Percentiles rank a stretch among this genome's conserved stretches.
Conservation (phyloP, 2,113 vertebrate genomes). For the Laticauda laticaudata region DNA sequence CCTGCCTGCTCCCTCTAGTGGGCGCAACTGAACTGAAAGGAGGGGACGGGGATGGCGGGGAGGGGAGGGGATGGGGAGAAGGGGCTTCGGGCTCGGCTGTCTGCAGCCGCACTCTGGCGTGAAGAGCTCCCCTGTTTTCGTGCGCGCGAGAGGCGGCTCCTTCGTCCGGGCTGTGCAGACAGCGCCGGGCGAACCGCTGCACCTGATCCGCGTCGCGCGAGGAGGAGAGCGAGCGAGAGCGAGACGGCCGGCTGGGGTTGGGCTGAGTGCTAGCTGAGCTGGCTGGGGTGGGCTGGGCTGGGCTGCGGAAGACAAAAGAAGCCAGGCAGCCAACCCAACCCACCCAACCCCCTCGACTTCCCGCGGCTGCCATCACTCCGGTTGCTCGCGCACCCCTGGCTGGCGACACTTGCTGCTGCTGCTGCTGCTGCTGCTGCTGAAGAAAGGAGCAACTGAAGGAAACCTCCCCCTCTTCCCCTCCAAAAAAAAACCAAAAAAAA, state of each 20-base stretch:
- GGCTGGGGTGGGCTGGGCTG: background rate
- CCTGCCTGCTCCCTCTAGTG: slow-evolving; percentile 55
- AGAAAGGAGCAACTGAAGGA: background rate
- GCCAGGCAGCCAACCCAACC: background rate
- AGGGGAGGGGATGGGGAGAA: background rate
- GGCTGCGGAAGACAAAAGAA: slow-evolving; percentile 11
- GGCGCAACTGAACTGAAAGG: background rate
- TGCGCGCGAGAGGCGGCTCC: background rate
- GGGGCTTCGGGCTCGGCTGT: background rate
- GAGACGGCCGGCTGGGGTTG: background rate
- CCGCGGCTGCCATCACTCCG: slow-evolving; percentile 10
- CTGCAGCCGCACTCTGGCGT: background rate
- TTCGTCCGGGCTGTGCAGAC: background rate
- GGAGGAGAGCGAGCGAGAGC: background rate
- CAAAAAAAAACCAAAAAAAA: too few species aligned
- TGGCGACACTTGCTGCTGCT: slow-evolving; percentile 47
- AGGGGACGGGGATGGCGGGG: background rate
- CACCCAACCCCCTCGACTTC: background rate
- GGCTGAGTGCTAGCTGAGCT: background rate
- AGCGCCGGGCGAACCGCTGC: background rate
- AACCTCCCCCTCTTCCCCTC: background rate
- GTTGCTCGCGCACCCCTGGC: slow-evolving; percentile 6
- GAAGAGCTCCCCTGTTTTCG: background rate
- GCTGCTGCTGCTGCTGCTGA: background rate
- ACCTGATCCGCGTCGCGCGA: background rate